Evolutionary conservation across 2,797 vertebrate genomes (phyloP).

Genomic region (Acropternis orthonyx): DNA sequence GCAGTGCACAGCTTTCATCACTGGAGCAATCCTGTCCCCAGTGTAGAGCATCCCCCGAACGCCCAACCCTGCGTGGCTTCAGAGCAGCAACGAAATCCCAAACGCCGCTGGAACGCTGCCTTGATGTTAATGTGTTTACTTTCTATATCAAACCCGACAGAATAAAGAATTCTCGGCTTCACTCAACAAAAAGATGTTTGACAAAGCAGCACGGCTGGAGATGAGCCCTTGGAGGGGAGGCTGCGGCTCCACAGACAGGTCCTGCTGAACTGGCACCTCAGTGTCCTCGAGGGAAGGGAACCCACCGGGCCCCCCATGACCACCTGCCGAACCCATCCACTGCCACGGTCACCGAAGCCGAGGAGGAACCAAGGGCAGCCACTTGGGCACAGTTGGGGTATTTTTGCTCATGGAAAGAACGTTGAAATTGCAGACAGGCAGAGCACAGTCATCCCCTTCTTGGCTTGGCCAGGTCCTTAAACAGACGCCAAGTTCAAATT

Average conservation of each 20-base stretch:
- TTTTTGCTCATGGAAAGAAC: background rate
- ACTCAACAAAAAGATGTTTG: background rate
- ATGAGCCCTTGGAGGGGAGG: background rate
- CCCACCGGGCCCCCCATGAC: rapidly evolving
- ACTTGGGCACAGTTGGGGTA: rapidly evolving
- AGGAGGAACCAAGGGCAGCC: background rate
- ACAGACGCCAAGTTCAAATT: background rate
- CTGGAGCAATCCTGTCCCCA: background rate
- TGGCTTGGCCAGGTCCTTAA: background rate
- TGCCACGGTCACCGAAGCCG: rapidly evolving
- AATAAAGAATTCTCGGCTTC: background rate
- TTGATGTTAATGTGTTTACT: background rate
- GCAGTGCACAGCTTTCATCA: rapidly evolving
- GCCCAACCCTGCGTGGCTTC: rapidly evolving
- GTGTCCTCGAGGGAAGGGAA: background rate
- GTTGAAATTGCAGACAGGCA: background rate
- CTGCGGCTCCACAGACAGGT: rapidly evolving
- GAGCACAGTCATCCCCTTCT: rapidly evolving
- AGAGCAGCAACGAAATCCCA: background rate
- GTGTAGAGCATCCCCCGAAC: rapidly evolving
- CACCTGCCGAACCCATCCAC: rapidly evolving
- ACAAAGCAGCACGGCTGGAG: background rate
- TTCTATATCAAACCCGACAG: background rate
- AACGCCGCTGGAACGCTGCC: rapidly evolving
- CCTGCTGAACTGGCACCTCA: background rate